Evolutionary conservation across 2,113 vertebrate genomes (phyloP).

Genomic region (Thomomys bottae): DNA sequence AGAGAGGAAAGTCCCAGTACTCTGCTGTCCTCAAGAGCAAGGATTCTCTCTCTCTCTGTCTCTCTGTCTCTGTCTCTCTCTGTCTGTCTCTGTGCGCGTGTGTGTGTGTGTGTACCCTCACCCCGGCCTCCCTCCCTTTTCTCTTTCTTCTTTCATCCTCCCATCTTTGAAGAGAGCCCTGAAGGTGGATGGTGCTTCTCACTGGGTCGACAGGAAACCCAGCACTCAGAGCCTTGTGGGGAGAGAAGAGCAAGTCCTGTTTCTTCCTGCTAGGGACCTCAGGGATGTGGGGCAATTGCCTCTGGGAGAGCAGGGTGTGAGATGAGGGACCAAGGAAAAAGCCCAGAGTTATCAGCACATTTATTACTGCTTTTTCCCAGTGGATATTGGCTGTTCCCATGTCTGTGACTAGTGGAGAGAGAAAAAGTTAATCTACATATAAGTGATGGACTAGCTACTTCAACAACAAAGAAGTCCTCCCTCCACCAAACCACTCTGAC

Average conservation of each 20-base stretch:
- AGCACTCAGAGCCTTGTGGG: not conserved
- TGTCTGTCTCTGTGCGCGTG: too few species aligned
- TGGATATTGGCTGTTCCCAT: constrained; percentile 66
- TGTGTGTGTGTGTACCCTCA: not conserved
- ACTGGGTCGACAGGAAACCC: not conserved
- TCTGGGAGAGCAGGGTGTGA: not conserved
- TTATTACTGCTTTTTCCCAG: constrained; percentile 35
- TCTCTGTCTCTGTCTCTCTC: too few species aligned
- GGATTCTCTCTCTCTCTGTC: too few species aligned
- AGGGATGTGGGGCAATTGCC: not conserved
- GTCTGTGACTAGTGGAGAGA: constrained; percentile 1
- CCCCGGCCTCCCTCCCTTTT: not conserved
- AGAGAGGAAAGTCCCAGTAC: constrained; percentile 62
- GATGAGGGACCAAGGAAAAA: not conserved
- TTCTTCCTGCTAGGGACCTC: not conserved
- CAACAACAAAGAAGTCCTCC: not conserved
- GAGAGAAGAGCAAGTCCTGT: not conserved
- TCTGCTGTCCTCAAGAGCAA: constrained; percentile 10
- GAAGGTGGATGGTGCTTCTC: not conserved
- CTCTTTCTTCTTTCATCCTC: not conserved
- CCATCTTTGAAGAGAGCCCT: not conserved
- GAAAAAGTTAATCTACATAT: constrained; percentile 43
- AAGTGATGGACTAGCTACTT: constrained; percentile 48
- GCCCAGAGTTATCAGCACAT: not conserved
- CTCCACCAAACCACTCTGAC: not conserved